phyloP scores from a whole-genome alignment of 2,797 vertebrate species.

The Coregonus ussuriensis region DNA sequence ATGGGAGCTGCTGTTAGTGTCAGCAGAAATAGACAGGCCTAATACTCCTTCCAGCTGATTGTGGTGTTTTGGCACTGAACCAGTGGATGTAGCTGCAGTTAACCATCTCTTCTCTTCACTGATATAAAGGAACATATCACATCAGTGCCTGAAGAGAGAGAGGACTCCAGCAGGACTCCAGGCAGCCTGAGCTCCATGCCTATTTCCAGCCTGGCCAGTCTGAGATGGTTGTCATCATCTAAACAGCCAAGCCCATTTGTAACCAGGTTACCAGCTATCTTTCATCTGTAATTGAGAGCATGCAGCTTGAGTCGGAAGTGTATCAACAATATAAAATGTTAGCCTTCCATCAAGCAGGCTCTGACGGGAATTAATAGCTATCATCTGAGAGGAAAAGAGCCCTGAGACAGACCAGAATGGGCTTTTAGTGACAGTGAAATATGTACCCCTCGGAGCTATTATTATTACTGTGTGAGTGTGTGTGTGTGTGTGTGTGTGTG shows the following conservation, averaged over 20 bases:
- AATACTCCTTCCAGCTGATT: constrained; percentile 60
- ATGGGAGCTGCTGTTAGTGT: constrained; percentile 3
- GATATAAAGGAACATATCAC: constrained; percentile 26
- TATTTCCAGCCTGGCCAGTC: constrained; percentile 59
- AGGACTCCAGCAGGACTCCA: constrained; percentile 20
- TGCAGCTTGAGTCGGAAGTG: constrained; percentile 75
- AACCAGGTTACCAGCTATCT: constrained; percentile 80
- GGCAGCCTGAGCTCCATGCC: constrained; percentile 50
- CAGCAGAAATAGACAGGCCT: constrained; percentile 30
- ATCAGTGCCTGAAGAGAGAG: constrained; percentile 35
- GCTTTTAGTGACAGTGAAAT: constrained; percentile 68
- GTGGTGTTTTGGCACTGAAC: constrained; percentile 61
- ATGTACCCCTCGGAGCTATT: constrained; percentile 67
- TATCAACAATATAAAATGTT: constrained; percentile 81
- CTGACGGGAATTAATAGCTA: constrained; percentile 79
- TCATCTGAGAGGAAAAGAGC: constrained; percentile 67
- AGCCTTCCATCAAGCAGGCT: constrained; percentile 79
- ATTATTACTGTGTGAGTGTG: constrained; percentile 45
- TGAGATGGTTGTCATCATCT: constrained; percentile 79
- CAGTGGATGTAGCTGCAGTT: constrained; percentile 59
- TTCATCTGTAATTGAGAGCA: constrained; percentile 78
- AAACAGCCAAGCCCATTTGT: constrained; percentile 75
- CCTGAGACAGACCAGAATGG: constrained; percentile 60
- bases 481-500: constrained; percentile 8
- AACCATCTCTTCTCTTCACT: constrained; percentile 69